These are phyloP conservation scores for Dolomedes plantarius DNA, from an alignment of 2,888 invertebrate species.

Conservation along the genomic window DNA sequence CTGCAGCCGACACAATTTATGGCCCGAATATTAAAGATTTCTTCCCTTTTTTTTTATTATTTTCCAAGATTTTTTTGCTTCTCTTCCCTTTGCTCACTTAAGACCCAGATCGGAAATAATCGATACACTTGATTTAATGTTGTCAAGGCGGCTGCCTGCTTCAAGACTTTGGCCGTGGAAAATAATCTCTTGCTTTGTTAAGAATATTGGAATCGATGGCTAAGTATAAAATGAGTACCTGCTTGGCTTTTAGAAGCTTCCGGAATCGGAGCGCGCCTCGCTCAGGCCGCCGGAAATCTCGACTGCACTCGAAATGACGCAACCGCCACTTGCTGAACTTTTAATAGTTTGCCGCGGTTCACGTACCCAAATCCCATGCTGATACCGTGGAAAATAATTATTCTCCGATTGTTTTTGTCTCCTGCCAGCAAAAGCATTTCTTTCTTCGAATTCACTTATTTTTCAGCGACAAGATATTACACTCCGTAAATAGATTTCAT, in stretches of 20 bases:
- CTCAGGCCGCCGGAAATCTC: not conserved
- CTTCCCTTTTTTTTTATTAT: conserved; percentile 33
- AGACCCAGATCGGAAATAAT: conserved; percentile 70
- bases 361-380: not conserved
- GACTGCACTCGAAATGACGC: not conserved
- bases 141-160: conserved; percentile 57
- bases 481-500: too few species aligned
- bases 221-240: conserved; percentile 70
- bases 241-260: conserved; percentile 26
- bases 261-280: not conserved
- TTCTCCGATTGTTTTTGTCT: too few species aligned
- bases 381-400: not conserved
- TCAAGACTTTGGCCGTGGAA: conserved; percentile 50
- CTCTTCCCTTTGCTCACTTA: conserved; percentile 50
- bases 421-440: too few species aligned
- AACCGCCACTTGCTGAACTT: not conserved
- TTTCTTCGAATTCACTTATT: too few species aligned
- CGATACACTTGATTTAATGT: conserved; percentile 69
- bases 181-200: conserved; percentile 70
- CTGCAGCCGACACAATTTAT: conserved; percentile 72
- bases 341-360: not conserved
- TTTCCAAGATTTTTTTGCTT: conserved; percentile 29
- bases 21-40: conserved; percentile 71
- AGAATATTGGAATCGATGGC: conserved; percentile 69
- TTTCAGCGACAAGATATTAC: too few species aligned